Percentiles rank a stretch among this genome's conserved stretches.
phyloP scores from a whole-genome alignment of 2,113 vertebrate species.

The Poeciliopsis prolifica region DNA sequence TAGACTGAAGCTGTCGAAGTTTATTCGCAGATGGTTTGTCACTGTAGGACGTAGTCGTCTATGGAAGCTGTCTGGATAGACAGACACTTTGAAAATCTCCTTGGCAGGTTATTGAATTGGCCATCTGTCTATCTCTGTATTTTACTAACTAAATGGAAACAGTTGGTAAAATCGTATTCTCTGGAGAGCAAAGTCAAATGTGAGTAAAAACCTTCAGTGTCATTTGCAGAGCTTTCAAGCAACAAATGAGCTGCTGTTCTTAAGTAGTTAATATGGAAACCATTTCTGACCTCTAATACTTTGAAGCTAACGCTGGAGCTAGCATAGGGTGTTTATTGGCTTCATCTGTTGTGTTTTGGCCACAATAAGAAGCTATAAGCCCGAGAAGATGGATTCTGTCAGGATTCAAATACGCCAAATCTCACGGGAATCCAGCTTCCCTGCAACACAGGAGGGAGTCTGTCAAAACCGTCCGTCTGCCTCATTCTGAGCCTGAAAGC shows the following conservation, averaged over 20 bases:
- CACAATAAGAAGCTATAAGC: not conserved
- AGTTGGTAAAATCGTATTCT: not conserved
- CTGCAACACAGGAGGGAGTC: not conserved
- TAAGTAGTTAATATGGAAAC: not conserved
- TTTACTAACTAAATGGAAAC: slow-evolving; percentile 1
- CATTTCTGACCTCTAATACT: not conserved
- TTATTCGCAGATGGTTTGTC: not conserved
- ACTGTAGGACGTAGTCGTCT: not conserved
- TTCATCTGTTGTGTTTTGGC: not conserved
- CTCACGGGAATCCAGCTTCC: not conserved
- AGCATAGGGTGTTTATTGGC: too few species aligned
- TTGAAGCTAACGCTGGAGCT: not conserved
- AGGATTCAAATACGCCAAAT: not conserved
- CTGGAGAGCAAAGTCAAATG: not conserved
- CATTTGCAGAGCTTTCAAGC: not conserved
- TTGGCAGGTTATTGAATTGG: not conserved
- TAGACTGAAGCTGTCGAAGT: slow-evolving; percentile 2
- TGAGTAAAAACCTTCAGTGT: not conserved
- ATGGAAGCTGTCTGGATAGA: not conserved
- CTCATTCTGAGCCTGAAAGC: not conserved
- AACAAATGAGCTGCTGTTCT: not conserved
- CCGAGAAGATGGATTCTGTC: not conserved
- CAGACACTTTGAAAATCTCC: not conserved
- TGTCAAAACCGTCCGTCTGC: not conserved
- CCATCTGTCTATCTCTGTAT: not conserved